phyloP scores from a whole-genome alignment of 2,888 invertebrate species.

The Beris morrisii region DNA sequence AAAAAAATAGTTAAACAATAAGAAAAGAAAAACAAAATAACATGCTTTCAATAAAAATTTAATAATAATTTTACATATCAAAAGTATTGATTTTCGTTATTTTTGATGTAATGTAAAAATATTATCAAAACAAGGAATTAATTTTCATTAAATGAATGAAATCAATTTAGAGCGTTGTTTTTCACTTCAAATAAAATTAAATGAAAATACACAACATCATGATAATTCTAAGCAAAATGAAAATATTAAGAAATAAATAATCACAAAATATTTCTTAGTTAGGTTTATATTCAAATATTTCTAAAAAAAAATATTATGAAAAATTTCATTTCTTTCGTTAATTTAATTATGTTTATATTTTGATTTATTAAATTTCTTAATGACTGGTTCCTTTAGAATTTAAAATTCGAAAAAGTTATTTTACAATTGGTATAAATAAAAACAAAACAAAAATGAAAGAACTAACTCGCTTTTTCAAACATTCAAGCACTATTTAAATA shows the following conservation, averaged over 20 bases:
- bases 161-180: no score
- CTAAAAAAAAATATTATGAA: no score
- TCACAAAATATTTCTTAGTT: no score
- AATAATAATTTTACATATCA: slow-evolving; percentile 26
- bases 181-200: background rate
- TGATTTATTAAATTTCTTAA: no score
- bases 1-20: slow-evolving; percentile 26
- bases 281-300: no score
- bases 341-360: no score
- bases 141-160: no score
- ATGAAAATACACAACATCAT: slow-evolving; percentile 1
- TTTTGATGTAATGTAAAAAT: background rate
- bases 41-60: slow-evolving; percentile 1
- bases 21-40: slow-evolving; percentile 2
- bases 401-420: background rate
- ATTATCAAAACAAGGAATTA: background rate
- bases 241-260: no score
- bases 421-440: background rate
- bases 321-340: no score
- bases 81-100: slow-evolving; percentile 4
- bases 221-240: no score
- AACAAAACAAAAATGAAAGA: background rate
- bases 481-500: slow-evolving; percentile 1
- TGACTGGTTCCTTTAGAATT: no score
- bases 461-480: slow-evolving; percentile 1